Base-by-base conservation (phyloP, 2,113 vertebrate genomes). In the Rutilus rutilus region DNA sequence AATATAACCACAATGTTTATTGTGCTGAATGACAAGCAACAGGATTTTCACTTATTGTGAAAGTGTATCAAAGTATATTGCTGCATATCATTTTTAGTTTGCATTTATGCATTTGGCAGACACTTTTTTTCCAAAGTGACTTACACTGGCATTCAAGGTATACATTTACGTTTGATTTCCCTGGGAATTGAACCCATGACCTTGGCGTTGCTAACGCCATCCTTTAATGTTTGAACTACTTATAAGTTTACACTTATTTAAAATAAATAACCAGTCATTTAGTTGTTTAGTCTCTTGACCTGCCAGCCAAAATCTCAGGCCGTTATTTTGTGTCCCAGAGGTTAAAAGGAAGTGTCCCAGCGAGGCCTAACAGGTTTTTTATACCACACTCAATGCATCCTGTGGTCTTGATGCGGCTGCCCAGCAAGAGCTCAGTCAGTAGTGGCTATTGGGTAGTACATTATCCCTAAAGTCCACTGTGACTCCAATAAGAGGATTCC, bases 341-440 rank as follows among this genome's bases (percentile, higher is more conserved):
- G 60, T 74, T 82, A 36, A 87, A 79, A 89, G 88, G 82, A 89
- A 88, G 75, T 84, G 82, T 80, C 85, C 82, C 80, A 88, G 85
- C 60, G 75, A 80, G 85, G 75, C 62, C 76, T 85, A 78, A 83
- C 78, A 82, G 15, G 52, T 85, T 81, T 82, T 85, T 65, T 85
- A 77, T 42, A 39, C 80, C 75, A 33, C 33, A 52, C 45, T 86
- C 80, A 88, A 85, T 78, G 14, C 30, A 65, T 45, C 54, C 75
- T 47, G 45, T 23, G 52, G 62, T 82, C 77, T 88, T 82, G 69
- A 77, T 73, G 78, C 19, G 33, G 77, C 71, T 69, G 64, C 85
- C 78, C 75, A 87, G 83, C 84, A 80, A 87, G 88, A 84, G 85
- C 78, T 75, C 85, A 78, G 23, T 89, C 73, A 82, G 83, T 71